Conservation (phyloP, 1,140 invertebrate species). For the Calephelis nemesis region DNA sequence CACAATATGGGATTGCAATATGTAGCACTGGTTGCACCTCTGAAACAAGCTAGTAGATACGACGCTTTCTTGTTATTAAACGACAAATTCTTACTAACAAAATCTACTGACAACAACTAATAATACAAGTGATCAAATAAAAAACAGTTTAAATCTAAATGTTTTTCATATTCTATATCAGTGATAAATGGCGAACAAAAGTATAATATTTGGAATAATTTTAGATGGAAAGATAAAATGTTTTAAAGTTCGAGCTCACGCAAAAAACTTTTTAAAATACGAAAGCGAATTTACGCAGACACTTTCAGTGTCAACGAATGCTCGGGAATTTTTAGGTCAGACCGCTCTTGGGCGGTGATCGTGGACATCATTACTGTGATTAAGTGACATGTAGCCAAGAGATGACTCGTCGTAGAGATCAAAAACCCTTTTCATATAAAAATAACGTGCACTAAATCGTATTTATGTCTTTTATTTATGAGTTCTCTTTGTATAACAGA, state of each 20-base stretch:
- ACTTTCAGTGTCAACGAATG: constrained; percentile 13
- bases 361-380: constrained; percentile 11
- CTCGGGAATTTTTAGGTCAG: constrained; percentile 12
- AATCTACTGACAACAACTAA: no score
- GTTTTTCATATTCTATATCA: no score
- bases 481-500: background rate
- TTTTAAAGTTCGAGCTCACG: background rate
- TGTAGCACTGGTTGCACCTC: no score
- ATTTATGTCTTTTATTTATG: background rate
- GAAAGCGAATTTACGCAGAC: constrained; percentile 6
- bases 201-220: background rate
- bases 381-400: constrained; percentile 10
- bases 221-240: background rate
- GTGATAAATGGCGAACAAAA: no score
- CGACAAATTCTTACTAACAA: no score
- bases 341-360: constrained; percentile 2
- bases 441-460: background rate
- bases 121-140: no score
- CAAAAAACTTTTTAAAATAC: background rate
- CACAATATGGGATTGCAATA: no score
- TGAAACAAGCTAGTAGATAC: no score
- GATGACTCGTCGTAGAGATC: constrained; percentile 2
- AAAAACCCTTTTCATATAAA: constrained; percentile 1
- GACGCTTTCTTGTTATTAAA: no score
- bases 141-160: no score